These are phyloP conservation scores for Pimpla rufipes DNA, from an alignment of 2,888 invertebrate genomes.

Conservation along the genomic window DNA sequence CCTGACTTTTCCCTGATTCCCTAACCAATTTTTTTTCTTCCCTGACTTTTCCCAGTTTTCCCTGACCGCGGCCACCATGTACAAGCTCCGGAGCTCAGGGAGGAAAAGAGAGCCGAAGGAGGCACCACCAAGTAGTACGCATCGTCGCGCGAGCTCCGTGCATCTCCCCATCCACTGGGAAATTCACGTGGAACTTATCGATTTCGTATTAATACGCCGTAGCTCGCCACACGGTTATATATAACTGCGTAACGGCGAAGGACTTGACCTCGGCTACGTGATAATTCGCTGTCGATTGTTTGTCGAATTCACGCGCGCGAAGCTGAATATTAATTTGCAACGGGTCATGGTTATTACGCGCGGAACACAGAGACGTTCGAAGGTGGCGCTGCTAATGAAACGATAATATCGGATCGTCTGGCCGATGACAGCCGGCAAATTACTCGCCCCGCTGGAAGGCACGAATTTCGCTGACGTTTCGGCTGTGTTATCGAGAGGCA, in stretches of 20 bases:
- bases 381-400: not conserved
- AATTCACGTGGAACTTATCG: conserved; percentile 35
- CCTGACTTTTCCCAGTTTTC: too few species aligned
- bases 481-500: not conserved
- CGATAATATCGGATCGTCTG: not conserved
- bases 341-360: not conserved
- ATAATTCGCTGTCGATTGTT: not conserved
- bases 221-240: not conserved
- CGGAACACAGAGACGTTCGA: not conserved
- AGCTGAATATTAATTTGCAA: not conserved
- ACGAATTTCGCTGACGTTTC: not conserved
- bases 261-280: not conserved
- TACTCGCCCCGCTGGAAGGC: not conserved
- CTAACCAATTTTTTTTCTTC: too few species aligned
- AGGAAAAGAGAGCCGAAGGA: not conserved
- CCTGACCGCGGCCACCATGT: too few species aligned
- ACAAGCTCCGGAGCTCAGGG: not conserved
- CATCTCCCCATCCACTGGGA: conserved; percentile 19
- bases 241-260: not conserved
- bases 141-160: not conserved
- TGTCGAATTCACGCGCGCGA: not conserved
- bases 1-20: too few species aligned
- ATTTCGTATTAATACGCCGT: conserved; percentile 45
- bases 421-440: not conserved
- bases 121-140: not conserved